A percentile compares a stretch with the other conserved stretches of the same genome.
Evolutionary conservation across 2,113 vertebrate species (phyloP).

Genomic region (Amphiprion ocellaris): DNA sequence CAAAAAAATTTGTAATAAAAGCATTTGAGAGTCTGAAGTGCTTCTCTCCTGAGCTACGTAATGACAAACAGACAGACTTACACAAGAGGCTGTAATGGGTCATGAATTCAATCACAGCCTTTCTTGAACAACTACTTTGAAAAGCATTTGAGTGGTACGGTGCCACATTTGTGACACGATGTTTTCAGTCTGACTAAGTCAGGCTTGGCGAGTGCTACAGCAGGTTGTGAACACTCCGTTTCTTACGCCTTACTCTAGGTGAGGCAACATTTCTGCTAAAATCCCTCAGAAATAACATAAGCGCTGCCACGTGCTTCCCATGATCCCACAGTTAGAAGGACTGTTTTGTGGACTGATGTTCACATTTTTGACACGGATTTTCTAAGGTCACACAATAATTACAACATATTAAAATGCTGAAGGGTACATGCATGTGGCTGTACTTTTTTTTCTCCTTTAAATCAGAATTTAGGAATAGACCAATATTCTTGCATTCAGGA

Average conservation of each 20-base stretch:
- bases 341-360: neutral
- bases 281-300: neutral
- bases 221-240: conserved; percentile 6
- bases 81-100: conserved; percentile 18
- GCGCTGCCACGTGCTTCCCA: neutral
- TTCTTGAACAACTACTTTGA: conserved; percentile 19
- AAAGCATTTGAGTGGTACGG: conserved; percentile 44
- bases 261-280: conserved; percentile 10
- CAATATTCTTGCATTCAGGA: neutral
- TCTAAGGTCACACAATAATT: neutral
- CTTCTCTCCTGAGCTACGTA: conserved; percentile 11
- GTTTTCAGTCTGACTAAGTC: conserved; percentile 17
- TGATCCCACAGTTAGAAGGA: neutral
- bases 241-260: conserved; percentile 7
- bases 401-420: neutral
- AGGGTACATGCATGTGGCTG: conserved; percentile 16
- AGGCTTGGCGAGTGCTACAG: neutral
- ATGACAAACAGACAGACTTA: neutral
- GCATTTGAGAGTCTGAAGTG: neutral
- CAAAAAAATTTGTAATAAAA: neutral
- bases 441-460: neutral
- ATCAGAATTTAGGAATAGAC: neutral
- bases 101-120: conserved; percentile 26
- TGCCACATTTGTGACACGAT: conserved; percentile 23
- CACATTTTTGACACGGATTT: neutral